phyloP scores from a whole-genome alignment of 2,113 vertebrate species.

The Lepus europaeus region DNA sequence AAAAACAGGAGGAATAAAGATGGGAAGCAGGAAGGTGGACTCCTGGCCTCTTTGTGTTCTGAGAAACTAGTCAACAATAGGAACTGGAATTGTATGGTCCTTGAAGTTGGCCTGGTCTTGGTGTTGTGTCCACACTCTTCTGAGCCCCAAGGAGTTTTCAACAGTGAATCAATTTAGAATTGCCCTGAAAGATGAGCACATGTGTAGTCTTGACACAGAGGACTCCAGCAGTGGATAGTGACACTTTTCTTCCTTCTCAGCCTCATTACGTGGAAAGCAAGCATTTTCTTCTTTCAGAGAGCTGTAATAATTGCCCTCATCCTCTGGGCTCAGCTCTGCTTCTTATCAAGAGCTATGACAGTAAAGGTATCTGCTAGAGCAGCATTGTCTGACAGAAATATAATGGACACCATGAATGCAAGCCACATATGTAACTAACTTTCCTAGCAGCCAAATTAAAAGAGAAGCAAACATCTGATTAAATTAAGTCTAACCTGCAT shows the following conservation, averaged over 20 bases:
- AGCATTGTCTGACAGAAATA: not conserved
- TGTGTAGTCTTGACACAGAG: not conserved
- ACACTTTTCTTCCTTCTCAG: not conserved
- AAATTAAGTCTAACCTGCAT: not conserved
- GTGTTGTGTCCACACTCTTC: not conserved
- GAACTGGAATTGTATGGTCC: not conserved
- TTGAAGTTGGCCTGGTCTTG: not conserved
- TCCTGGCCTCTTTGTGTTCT: not conserved
- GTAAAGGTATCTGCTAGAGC: not conserved
- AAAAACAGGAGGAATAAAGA: not conserved
- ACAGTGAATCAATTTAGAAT: not conserved
- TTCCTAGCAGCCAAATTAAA: not conserved
- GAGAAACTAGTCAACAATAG: not conserved
- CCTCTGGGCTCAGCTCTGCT: constrained; percentile 11
- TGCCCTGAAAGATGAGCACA: constrained; percentile 17
- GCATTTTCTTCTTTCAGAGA: not conserved
- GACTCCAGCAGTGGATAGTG: not conserved
- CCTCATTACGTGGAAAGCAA: constrained; percentile 8
- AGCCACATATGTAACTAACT: not conserved
- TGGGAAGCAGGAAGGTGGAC: not conserved
- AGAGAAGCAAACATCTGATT: not conserved
- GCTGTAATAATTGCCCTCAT: not conserved
- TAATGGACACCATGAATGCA: not conserved
- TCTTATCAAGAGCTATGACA: not conserved
- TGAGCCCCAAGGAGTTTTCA: not conserved